These are phyloP conservation scores for Rhamphomyia laevipes DNA, from an alignment of 2,888 invertebrate genomes.

Conservation along the genomic window DNA sequence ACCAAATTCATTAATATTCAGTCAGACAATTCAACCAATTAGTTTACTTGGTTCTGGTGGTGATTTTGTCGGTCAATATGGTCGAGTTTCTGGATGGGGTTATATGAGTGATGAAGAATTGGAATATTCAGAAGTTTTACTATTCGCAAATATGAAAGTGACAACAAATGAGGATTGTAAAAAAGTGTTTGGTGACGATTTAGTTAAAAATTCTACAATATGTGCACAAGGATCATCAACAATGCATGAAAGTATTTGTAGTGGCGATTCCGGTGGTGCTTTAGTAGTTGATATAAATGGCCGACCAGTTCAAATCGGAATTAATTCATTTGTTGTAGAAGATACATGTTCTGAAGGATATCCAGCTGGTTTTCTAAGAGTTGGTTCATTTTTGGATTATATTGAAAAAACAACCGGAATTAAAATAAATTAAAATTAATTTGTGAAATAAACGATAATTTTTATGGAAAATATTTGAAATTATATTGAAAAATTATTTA, in stretches of 20 bases:
- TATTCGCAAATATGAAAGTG: constrained; percentile 26
- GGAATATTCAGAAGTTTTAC: constrained; percentile 23
- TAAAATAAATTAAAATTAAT: too few relatives aligned
- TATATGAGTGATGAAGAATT: constrained; percentile 27
- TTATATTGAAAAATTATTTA: too few relatives aligned
- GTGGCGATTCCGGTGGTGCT: constrained; percentile 33
- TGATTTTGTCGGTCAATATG: constrained; percentile 22
- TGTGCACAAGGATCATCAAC: constrained; percentile 24
- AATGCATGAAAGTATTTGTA: constrained; percentile 29
- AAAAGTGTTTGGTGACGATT: constrained; percentile 16
- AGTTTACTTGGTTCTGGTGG: constrained; percentile 18
- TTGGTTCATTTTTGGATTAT: constrained; percentile 26
- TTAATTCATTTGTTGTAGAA: constrained; percentile 32
- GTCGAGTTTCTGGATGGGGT: constrained; percentile 28
- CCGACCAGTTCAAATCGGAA: constrained; percentile 26
- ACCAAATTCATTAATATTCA: constrained; percentile 20
- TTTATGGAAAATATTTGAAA: too few relatives aligned
- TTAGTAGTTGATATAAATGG: constrained; percentile 19
- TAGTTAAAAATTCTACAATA: constrained; percentile 23
- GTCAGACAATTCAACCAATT: constrained; percentile 23
- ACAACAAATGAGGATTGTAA: constrained; percentile 24
- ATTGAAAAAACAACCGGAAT: constrained; percentile 32
- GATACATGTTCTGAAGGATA: constrained; percentile 26
- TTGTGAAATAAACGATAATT: too few relatives aligned
- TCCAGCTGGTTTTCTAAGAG: constrained; percentile 28